A percentile compares a stretch with the other conserved stretches of the same genome.
Conservation (phyloP, 2,888 invertebrate genomes). For the Escarpia spicata region DNA sequence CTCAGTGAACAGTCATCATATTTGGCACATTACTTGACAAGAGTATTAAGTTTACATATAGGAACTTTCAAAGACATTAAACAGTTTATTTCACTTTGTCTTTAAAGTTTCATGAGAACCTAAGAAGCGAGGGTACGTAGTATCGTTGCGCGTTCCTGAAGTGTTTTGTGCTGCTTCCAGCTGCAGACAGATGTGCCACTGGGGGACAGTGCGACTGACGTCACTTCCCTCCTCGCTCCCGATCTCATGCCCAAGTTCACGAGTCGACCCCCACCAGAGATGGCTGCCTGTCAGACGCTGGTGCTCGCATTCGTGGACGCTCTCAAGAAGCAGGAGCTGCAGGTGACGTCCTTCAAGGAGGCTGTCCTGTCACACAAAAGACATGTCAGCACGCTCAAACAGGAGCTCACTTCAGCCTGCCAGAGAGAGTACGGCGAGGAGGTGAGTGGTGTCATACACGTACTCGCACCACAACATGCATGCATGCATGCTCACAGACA, state of each 20-base stretch:
- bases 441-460: constrained; percentile 14
- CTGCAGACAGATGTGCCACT: not conserved
- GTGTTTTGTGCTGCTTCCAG: not conserved
- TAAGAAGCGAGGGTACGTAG: too few species aligned
- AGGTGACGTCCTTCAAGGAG: constrained; percentile 26
- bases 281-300: constrained; percentile 58
- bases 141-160: too few species aligned
- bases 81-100: too few species aligned
- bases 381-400: constrained; percentile 60
- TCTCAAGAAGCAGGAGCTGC: constrained; percentile 42
- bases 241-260: constrained; percentile 56
- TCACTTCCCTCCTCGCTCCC: constrained; percentile 52
- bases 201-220: constrained; percentile 10
- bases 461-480: too few species aligned
- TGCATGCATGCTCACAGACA: too few species aligned
- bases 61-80: too few species aligned
- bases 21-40: too few species aligned
- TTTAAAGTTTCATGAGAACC: too few species aligned
- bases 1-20: too few species aligned
- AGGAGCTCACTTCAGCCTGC: constrained; percentile 56
- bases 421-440: constrained; percentile 32
- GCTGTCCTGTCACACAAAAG: constrained; percentile 57
- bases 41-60: too few species aligned
- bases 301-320: constrained; percentile 57
- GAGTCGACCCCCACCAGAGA: constrained; percentile 56